Conservation (phyloP, 2,888 invertebrate genomes). For the Graphium colonna region DNA sequence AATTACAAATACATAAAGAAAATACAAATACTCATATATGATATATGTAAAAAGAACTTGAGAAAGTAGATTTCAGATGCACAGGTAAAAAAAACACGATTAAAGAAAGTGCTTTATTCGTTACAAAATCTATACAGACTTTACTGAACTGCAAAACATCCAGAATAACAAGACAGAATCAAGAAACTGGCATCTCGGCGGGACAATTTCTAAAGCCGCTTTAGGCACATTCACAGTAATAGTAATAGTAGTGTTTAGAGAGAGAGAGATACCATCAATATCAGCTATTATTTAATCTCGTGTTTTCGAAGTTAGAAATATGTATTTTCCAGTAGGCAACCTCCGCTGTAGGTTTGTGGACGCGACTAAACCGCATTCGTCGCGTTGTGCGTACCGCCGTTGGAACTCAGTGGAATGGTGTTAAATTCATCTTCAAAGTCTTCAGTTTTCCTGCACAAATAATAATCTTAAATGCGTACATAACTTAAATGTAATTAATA, state of each 20-base stretch:
- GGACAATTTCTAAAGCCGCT: slow-evolving; percentile 34
- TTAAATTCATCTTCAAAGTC: slow-evolving; percentile 73
- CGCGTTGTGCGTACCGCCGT: slow-evolving; percentile 66
- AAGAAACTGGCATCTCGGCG: slow-evolving; percentile 29
- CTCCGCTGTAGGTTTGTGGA: slow-evolving; percentile 27
- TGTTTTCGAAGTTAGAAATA: not conserved
- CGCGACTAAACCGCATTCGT: slow-evolving; percentile 68
- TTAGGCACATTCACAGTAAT: slow-evolving; percentile 30
- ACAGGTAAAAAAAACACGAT: slow-evolving; percentile 37
- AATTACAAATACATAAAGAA: no score
- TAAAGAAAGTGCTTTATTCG: slow-evolving; percentile 74
- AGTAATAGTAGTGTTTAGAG: not conserved
- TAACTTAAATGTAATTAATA: no score
- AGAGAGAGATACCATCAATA: not conserved
- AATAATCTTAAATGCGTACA: no score
- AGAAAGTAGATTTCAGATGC: no score
- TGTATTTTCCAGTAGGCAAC: slow-evolving; percentile 9
- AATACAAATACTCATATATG: no score
- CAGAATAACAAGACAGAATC: slow-evolving; percentile 56
- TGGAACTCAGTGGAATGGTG: slow-evolving; percentile 70
- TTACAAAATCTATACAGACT: slow-evolving; percentile 73
- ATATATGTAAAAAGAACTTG: no score
- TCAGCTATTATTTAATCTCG: not conserved
- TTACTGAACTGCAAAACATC: slow-evolving; percentile 70
- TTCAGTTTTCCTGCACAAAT: slow-evolving; percentile 68